Evolutionary conservation across 2,888 invertebrate species (phyloP), one percentile per base, ranked within the genome.

Genomic region (Noctuana brunneofusca): DNA sequence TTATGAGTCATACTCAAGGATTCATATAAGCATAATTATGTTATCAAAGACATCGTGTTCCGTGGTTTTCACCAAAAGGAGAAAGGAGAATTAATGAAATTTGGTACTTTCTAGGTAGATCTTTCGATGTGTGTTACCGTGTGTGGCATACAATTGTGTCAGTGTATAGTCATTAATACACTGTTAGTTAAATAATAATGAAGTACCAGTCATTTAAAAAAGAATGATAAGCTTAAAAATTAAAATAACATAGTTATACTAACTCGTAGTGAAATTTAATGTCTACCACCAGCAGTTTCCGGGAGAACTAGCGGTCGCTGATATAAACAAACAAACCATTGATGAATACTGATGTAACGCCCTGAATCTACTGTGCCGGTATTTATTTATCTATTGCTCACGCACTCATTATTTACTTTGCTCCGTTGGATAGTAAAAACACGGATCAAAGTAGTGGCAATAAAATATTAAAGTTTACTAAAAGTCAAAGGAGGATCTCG

Each of bases 401-500:
- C 30, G 52, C 55, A 24, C 55, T 55, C 62, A 49, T 62, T 62
- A 62, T 62, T 62, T 62, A 54, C 62, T 55, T 62, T 62, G 27
- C 62, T 22, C 54, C 20, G 54, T 48, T 27, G 46, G 54, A 48
- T 35, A 43, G 49, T 49, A 50, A 50, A 50, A 50, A 46, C 5
- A 43, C 22, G 53, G 62, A 49, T 62, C 62, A 62, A 62, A 62
- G 62, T 55, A 27, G 49, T 62, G 35, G 54, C 55, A 62, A 55
- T 62, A 62, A 55, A 62, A 62, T 62, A 62, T 60, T 32, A 54
- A 59, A 52, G 30, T 52, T 48, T 48, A 60, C 54, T 27, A 59
- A 54, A 62, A 62, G 24, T 55, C 35, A 20, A 55, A 49, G 54
- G 20, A 54, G 53, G 46, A 60, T 60, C 52, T 41, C 8, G 27